Evolutionary conservation across 2,888 invertebrate genomes (phyloP), one percentile per base, ranked within the genome.

Genomic region (Microplitis deprimator): DNA sequence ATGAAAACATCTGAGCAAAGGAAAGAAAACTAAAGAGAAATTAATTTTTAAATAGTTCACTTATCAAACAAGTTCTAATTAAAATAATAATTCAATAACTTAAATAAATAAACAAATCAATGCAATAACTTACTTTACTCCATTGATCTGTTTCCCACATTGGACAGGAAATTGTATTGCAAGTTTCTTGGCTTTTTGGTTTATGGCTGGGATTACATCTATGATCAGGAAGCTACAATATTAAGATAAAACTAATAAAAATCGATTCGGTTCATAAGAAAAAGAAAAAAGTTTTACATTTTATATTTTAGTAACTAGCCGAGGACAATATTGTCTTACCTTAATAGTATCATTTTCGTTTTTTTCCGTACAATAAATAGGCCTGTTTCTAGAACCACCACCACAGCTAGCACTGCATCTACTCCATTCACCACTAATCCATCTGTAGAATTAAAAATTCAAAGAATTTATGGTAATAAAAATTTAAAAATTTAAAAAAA

Each of bases 381-480:
- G 92, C 10, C 98, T 93, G 77, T 94, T 93, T 83, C 95, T 93
- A 80, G 94, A 92, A 5, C 98, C 98, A 1, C 96, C 96, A 0
- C 97, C 97, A 86, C 98, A 98, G 38, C 94, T 94, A 40, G 93
- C 94, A 82, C 96, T 96, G 91, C 98, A 98, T 13, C 93, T 91
- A 69, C 95, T 95, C 98, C 98, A 98, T 82, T 96, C 96, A 73
- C 95, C 95, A 38, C 94, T 93, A 86, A 95, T 93, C 97, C 97
- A 98, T 88, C 97, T 97, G 91, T 72, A 76, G 39, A 71, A 69
- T 39, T 75, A 79, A 17, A 71, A 71, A 61, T 71, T 10, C 17
- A 29, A 59, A 70, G 59, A 29, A 40, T 39, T 75, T 50, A 29
- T 69, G 20, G 13, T 67, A 74, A 16, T n/a, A 38, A 70, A 7